phyloP scores from a whole-genome alignment of 2,888 invertebrate genomes.

The Machimus atricapillus region DNA sequence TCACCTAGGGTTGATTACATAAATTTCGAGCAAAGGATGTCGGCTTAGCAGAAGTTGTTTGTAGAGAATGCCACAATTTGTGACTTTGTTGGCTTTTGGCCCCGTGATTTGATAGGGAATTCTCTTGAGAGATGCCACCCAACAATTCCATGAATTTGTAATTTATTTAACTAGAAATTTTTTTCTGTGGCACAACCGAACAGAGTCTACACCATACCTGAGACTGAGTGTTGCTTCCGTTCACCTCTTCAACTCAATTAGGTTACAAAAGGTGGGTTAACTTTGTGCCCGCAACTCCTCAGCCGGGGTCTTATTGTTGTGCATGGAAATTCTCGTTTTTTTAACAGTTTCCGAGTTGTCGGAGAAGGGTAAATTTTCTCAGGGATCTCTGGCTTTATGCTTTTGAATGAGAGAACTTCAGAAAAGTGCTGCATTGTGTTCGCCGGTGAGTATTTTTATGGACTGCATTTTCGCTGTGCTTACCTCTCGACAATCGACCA shows the following conservation, averaged over 20 bases:
- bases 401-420: neutral
- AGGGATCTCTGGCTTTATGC: neutral
- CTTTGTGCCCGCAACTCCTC: neutral
- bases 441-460: neutral
- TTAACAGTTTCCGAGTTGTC: neutral
- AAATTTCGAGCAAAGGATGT: slow-evolving; percentile 21
- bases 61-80: slow-evolving; percentile 10
- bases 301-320: neutral
- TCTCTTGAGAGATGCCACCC: neutral
- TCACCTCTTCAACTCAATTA: slow-evolving; percentile 23
- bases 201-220: neutral
- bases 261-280: slow-evolving; percentile 8
- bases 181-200: neutral
- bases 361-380: neutral
- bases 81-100: neutral
- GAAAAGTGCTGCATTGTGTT: slow-evolving; percentile 16
- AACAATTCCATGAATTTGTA: slow-evolving; percentile 22
- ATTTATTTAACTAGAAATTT: neutral
- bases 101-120: neutral
- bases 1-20: slow-evolving; percentile 13
- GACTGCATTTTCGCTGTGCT: neutral
- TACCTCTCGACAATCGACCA: neutral
- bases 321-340: slow-evolving; percentile 1
- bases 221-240: neutral
- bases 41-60: neutral